Percentiles rank a stretch among this genome's conserved stretches.
These are phyloP conservation scores for Mimas tiliae DNA, from an alignment of 2,888 invertebrate species.

Conservation along the genomic window DNA sequence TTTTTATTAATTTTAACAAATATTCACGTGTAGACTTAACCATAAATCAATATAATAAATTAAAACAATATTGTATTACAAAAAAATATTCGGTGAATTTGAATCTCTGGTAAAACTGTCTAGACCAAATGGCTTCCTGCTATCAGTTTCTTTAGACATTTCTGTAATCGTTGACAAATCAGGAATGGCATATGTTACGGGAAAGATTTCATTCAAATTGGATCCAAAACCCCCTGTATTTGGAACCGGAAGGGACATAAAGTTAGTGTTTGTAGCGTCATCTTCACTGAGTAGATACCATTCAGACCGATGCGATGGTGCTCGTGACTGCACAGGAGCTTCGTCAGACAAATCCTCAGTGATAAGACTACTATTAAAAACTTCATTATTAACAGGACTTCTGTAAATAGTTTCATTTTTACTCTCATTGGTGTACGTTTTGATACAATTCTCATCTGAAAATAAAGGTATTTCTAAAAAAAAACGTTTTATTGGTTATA, in stretches of 20 bases:
- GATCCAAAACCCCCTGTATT: slow-evolving; percentile 47
- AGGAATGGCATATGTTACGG: slow-evolving; percentile 68
- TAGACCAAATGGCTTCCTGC: slow-evolving; percentile 42
- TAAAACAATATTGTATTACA: slow-evolving; percentile 29
- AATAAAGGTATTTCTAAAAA: no score
- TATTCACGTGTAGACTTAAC: no score
- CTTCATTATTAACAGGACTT: slow-evolving; percentile 42
- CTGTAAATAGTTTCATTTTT: slow-evolving; percentile 42
- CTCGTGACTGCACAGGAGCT: slow-evolving; percentile 27
- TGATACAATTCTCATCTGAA: not conserved
- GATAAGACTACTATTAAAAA: slow-evolving; percentile 58
- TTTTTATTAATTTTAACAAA: no score
- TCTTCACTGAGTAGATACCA: slow-evolving; percentile 75
- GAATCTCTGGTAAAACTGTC: slow-evolving; percentile 35
- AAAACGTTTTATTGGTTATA: no score
- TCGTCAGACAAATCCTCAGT: slow-evolving; percentile 73
- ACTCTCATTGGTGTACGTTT: slow-evolving; percentile 24
- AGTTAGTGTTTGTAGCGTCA: slow-evolving; percentile 56
- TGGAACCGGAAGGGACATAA: slow-evolving; percentile 29
- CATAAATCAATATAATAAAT: not conserved
- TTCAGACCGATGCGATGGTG: slow-evolving; percentile 39
- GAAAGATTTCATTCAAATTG: slow-evolving; percentile 68
- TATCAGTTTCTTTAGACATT: slow-evolving; percentile 62
- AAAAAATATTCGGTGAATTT: slow-evolving; percentile 43
- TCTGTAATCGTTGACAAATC: slow-evolving; percentile 75